Evolutionary conservation across 2,113 vertebrate species (phyloP), one percentile per base, ranked within the genome.

Genomic region (Syngnathus floridae): DNA sequence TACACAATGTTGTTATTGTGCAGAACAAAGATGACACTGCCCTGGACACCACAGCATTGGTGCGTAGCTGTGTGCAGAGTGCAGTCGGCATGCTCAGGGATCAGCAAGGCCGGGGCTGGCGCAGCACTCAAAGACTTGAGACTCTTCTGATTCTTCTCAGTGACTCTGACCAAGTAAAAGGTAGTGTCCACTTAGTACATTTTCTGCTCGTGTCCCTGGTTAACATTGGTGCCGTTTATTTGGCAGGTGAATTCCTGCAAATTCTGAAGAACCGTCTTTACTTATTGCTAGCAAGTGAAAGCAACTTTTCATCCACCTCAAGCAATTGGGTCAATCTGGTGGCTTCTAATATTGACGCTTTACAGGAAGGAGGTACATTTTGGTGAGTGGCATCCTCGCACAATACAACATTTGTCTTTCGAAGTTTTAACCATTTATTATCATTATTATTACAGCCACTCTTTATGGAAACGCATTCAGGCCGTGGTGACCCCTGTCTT

Each of bases 291-390:
- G 84, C 52, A 36, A 84, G 81, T 46, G 87, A 91, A 22, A 90
- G 83, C 66, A 37, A 71, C 0, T 26, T 71, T 22, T 66, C 73
- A 5, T 57, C 84, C 4, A 79, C 84, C 31, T 91, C 90, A 10
- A 84, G 80, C 58, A 92, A 90, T 59, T 99, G 96, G 96, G 93
- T 98, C 48, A 74, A 91, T 5, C 90, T 90, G 49, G 95, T 92
- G 57, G 96, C 96, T n/a, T 91, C 86, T 19, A 94, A 95, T 73
- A 92, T 93, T 21, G 89, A 89, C 31, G 94, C 95, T 1, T 87
- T 98, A n/a, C 96, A 97, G 84, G 96, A 99, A 86, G 94, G 93
- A 1, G 95, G 95, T 17, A 98, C 95, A 2, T 99, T 99, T 88
- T 95, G 95, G 96, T 97, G 75, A 66, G 74, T 66, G 11, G 12